Conservation (phyloP, 1,140 invertebrate genomes). For the Caerostris extrusa region DNA sequence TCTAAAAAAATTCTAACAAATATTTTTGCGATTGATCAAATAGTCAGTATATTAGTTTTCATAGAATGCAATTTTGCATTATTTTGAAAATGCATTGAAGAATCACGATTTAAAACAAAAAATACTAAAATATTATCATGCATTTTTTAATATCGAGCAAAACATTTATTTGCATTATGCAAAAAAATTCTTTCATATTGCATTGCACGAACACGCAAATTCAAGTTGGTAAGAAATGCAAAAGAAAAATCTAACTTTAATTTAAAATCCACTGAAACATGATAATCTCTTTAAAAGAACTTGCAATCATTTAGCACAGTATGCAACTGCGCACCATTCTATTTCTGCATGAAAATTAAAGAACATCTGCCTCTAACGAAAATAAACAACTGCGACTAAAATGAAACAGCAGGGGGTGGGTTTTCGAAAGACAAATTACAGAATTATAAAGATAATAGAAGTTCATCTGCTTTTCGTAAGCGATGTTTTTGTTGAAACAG, state of each 20-base stretch:
- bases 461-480: not conserved
- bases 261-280: not conserved
- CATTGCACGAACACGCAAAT: too few relatives aligned
- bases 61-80: too few relatives aligned
- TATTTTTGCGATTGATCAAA: too few relatives aligned
- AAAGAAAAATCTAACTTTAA: not conserved
- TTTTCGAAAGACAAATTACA: not conserved
- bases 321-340: not conserved
- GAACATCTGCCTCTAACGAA: not conserved
- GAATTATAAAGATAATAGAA: not conserved
- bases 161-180: too few relatives aligned
- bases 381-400: not conserved
- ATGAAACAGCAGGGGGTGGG: not conserved
- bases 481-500: not conserved
- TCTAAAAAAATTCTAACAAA: too few relatives aligned
- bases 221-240: not conserved
- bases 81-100: too few relatives aligned
- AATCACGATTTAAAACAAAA: too few relatives aligned
- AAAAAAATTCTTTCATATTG: too few relatives aligned
- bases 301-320: not conserved
- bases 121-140: too few relatives aligned
- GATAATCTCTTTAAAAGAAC: not conserved
- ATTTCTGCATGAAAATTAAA: not conserved
- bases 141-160: too few relatives aligned
- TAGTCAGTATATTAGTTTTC: too few relatives aligned